Base-by-base conservation (phyloP, 2,113 vertebrate genomes). In the Balaeniceps rex region DNA sequence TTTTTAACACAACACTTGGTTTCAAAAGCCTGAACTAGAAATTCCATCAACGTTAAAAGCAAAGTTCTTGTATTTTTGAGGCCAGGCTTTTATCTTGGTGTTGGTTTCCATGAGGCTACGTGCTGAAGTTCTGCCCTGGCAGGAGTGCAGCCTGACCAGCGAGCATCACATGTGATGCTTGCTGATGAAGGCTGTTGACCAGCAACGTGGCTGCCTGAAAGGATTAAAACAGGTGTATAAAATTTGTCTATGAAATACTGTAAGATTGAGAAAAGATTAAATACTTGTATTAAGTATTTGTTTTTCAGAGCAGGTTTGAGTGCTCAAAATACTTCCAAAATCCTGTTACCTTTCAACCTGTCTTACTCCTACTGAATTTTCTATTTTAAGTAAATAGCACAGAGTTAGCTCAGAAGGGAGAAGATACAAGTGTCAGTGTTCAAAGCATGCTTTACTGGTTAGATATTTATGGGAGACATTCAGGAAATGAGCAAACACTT, bases 321-420 rank as follows among this genome's bases (percentile, higher is more conserved):
- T 52, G 49, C 65, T 88, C 47, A 70, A 74, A 79, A 60, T 60
- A 12, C 28, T 85, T 76, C 63, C 40, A 91, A 79, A 83, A 58
- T 57, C 49, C 49, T 49, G 31, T 63, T 92, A 49, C 74, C 54
- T 91, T 92, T 87, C 69, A 91, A 68, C 77, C 47, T 75, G 54
- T 52, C 15, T 78, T 68, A 94, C 64, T 95, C 38, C 80, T 65
- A 4, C 34, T 72, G 77, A 65, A 79, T 82, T 92, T 84, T 82
- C 87, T 92, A 49, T 91, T 92, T 93, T 87, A 77, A 83, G 65
- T 83, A 90, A 94, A 61, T 83, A 76, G 83, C 87, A 65, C 90
- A 84, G 51, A 52, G 47, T 83, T 87, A 61, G 38, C 34, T 86
- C 29, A 58, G 74, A 75, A 85, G 19, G 33, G 77, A 79, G 64